Evolutionary conservation across 2,113 vertebrate species (phyloP).

Genomic region (Sarotherodon lohbergeri): DNA sequence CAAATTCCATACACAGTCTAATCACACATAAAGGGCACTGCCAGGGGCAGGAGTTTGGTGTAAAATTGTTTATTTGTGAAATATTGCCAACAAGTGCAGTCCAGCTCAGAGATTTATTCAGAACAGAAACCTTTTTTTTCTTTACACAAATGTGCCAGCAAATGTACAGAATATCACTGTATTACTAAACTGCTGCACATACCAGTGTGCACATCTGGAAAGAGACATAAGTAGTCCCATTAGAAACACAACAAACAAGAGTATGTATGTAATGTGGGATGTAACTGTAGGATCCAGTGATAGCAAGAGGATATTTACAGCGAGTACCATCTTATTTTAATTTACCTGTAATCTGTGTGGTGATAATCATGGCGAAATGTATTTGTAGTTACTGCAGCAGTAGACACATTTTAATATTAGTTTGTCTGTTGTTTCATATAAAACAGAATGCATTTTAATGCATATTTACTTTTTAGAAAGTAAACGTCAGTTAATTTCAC

Average conservation of each 20-base stretch:
- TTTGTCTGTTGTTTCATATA: background rate
- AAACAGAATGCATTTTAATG: background rate
- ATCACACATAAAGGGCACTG: background rate
- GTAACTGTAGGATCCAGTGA: background rate
- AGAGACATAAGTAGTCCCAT: background rate
- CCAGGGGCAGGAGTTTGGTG: background rate
- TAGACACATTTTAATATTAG: background rate
- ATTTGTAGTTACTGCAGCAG: background rate
- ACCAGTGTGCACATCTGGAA: background rate
- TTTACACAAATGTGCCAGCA: background rate
- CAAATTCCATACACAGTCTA: background rate
- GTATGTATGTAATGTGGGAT: background rate
- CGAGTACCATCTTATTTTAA: background rate
- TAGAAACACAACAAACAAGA: background rate
- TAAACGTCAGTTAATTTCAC: background rate
- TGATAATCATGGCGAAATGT: background rate
- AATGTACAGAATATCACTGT: background rate
- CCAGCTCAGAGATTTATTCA: background rate
- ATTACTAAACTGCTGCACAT: background rate
- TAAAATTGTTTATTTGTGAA: slow-evolving; percentile 19
- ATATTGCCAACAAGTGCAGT: background rate
- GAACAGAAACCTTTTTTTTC: background rate
- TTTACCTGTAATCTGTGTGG: background rate
- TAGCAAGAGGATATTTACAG: background rate
- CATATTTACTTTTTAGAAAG: background rate